Percentiles rank a stretch among this genome's conserved stretches.
Conservation (phyloP, 2,888 invertebrate species). For the Plutella xylostella region DNA sequence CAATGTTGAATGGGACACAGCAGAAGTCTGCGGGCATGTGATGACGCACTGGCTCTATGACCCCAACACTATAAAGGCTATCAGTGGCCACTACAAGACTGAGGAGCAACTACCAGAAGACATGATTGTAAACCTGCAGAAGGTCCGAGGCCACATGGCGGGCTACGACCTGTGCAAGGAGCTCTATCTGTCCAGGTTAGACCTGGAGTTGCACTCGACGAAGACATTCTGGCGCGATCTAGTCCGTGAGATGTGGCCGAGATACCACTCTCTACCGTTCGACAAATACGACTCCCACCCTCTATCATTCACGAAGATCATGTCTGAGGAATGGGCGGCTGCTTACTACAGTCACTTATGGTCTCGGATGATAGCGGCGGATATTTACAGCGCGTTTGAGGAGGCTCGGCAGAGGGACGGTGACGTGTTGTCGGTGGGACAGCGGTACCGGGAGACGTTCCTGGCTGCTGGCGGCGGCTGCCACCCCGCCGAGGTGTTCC, state of each 20-base stretch:
- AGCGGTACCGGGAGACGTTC: constrained; percentile 84
- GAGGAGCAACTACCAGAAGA: constrained; percentile 78
- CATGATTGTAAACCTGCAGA: constrained; percentile 72
- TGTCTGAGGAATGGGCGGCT: constrained; percentile 86
- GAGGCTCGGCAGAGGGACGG: constrained; percentile 71
- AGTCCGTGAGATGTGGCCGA: constrained; percentile 82
- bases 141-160: constrained; percentile 78
- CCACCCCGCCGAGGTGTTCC: constrained; percentile 86
- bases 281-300: constrained; percentile 86
- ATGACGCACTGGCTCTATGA: constrained; percentile 85
- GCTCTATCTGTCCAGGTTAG: constrained; percentile 84
- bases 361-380: constrained; percentile 92
- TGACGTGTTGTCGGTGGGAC: constrained; percentile 70
- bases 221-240: constrained; percentile 87
- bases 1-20: constrained; percentile 95
- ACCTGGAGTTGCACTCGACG: constrained; percentile 83
- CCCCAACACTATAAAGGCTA: constrained; percentile 63
- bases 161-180: constrained; percentile 84
- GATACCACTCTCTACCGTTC: constrained; percentile 81
- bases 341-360: constrained; percentile 89
- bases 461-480: constrained; percentile 85
- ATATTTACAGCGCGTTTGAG: constrained; percentile 87
- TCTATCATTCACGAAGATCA: constrained; percentile 85
- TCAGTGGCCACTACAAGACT: constrained; percentile 82
- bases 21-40: constrained; percentile 85